These are phyloP conservation scores for Alentia gelatinosa DNA, from an alignment of 2,888 invertebrate genomes.

Conservation along the genomic window DNA sequence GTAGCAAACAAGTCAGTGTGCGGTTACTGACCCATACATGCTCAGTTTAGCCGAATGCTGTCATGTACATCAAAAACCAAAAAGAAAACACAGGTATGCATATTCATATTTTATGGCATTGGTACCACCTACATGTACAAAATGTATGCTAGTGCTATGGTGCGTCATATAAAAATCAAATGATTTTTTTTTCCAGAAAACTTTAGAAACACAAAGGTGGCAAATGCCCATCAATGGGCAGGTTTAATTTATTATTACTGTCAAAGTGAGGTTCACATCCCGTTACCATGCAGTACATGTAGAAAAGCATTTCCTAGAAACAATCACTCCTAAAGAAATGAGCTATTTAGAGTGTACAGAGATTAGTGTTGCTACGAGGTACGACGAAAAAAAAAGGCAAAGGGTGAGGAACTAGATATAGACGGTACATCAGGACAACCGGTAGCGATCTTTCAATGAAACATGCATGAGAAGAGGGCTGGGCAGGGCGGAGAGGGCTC, in stretches of 20 bases:
- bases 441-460: background rate
- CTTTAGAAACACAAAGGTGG: background rate
- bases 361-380: slow-evolving; percentile 3
- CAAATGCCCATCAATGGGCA: too few relatives aligned
- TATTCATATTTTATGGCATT: background rate
- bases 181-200: background rate
- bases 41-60: background rate
- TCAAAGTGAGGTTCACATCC: slow-evolving; percentile 41
- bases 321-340: background rate
- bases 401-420: background rate
- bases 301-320: slow-evolving; percentile 34
- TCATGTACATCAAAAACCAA: background rate
- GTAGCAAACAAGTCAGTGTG: background rate
- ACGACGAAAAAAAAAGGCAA: background rate
- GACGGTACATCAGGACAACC: background rate
- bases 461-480: background rate
- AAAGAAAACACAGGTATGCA: background rate
- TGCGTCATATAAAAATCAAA: slow-evolving; percentile 25
- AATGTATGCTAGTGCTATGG: slow-evolving; percentile 31
- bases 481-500: background rate
- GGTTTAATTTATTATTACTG: background rate
- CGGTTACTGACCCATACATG: background rate
- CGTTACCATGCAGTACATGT: slow-evolving; percentile 47
- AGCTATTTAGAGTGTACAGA: background rate
- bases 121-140: background rate